Evolutionary conservation across 1,140 invertebrate genomes (phyloP).

Genomic region (Chrysoperla carnea): DNA sequence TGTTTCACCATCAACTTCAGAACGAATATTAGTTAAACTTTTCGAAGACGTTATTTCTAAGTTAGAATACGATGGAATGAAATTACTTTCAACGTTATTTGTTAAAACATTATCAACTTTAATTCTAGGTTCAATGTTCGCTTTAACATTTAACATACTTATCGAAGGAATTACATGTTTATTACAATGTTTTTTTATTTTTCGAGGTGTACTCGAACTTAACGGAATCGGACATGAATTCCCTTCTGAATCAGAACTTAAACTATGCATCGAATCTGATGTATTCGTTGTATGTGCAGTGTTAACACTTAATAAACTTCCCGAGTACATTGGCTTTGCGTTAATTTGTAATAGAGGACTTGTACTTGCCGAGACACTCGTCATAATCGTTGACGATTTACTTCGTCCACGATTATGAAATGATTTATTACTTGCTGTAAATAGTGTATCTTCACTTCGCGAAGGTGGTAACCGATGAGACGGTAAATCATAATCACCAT

Average conservation of each 20-base stretch:
- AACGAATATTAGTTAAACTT: constrained; percentile 35
- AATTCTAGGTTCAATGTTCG: constrained; percentile 25
- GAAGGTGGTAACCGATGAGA: constrained; percentile 43
- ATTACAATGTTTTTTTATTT: constrained; percentile 4
- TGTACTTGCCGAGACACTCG: constrained; percentile 41
- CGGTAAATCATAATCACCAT: constrained; percentile 10
- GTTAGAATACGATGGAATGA: constrained; percentile 18
- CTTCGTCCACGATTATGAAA: constrained; percentile 10
- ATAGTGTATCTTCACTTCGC: constrained; percentile 54
- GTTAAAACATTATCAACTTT: constrained; percentile 22
- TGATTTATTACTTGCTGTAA: constrained; percentile 31
- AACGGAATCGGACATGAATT: constrained; percentile 23
- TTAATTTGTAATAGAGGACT: constrained; percentile 35
- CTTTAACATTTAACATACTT: constrained; percentile 20
- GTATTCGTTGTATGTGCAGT: constrained; percentile 23
- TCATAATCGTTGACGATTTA: constrained; percentile 16
- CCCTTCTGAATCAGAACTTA: constrained; percentile 37
- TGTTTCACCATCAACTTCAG: constrained; percentile 21
- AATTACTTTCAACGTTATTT: constrained; percentile 14
- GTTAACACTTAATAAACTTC: constrained; percentile 34
- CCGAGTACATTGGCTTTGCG: constrained; percentile 37
- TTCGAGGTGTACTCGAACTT: constrained; percentile 13
- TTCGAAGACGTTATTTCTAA: constrained; percentile 27
- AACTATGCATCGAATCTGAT: constrained; percentile 36
- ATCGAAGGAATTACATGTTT: constrained; percentile 16